Evolutionary conservation across 2,888 invertebrate species (phyloP).

Genomic region (Tenodera sinensis): DNA sequence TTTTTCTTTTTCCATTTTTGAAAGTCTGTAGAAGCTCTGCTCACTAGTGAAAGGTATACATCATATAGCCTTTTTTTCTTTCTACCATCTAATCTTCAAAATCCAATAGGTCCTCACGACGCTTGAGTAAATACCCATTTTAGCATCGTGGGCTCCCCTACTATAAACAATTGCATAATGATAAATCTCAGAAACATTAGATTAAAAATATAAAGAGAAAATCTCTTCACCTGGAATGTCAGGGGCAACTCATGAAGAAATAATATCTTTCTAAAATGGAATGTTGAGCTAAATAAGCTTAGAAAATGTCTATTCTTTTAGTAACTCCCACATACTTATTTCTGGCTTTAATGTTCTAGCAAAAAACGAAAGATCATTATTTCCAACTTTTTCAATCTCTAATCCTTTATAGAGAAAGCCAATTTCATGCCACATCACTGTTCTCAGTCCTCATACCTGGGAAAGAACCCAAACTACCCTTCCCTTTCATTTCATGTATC

Average conservation of each 20-base stretch:
- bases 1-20: too few relatives aligned
- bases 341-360: neutral
- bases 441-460: too few relatives aligned
- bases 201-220: neutral
- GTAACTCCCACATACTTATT: neutral
- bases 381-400: neutral
- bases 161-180: too few relatives aligned
- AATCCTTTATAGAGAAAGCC: neutral
- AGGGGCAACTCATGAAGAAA: neutral
- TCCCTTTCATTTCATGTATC: too few relatives aligned
- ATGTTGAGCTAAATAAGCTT: neutral
- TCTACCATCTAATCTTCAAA: too few relatives aligned
- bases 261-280: neutral
- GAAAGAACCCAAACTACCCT: too few relatives aligned
- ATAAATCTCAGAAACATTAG: neutral
- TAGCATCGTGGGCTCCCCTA: too few relatives aligned
- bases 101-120: too few relatives aligned
- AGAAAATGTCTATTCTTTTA: neutral
- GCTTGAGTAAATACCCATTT: too few relatives aligned
- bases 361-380: neutral
- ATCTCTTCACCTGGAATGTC: neutral
- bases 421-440: neutral
- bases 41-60: too few relatives aligned
- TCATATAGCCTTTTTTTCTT: too few relatives aligned
- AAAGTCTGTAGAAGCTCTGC: too few relatives aligned